These are phyloP conservation scores for Hydraecia micacea DNA, from an alignment of 2,888 invertebrate species.

Conservation along the genomic window DNA sequence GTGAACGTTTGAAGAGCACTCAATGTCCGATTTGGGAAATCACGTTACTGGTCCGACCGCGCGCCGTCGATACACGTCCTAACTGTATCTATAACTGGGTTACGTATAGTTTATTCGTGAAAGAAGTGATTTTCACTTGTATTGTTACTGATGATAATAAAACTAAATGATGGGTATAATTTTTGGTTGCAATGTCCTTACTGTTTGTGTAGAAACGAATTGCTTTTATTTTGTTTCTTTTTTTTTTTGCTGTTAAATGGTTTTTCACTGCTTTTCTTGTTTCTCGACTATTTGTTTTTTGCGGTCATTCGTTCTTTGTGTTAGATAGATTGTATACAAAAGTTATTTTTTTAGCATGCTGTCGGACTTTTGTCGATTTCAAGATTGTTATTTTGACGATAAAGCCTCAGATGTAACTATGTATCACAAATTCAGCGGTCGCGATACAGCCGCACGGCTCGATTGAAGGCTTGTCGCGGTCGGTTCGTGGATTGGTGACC, in stretches of 20 bases:
- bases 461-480: not conserved
- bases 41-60: slow-evolving; percentile 78
- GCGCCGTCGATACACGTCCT: slow-evolving; percentile 62
- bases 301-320: not conserved
- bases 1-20: slow-evolving; percentile 84
- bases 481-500: not conserved
- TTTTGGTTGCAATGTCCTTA: not conserved
- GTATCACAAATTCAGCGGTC: not conserved
- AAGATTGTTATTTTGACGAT: not conserved
- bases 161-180: not conserved
- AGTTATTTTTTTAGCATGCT: not conserved
- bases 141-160: slow-evolving; percentile 3
- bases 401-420: not conserved
- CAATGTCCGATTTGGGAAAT: slow-evolving; percentile 87
- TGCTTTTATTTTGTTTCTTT: not conserved
- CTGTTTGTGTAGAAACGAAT: not conserved
- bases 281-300: not conserved
- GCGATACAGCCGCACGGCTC: not conserved
- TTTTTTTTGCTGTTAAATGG: not conserved
- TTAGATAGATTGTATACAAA: not conserved
- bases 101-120: slow-evolving; percentile 38
- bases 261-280: not conserved
- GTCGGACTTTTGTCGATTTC: not conserved
- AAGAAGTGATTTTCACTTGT: slow-evolving; percentile 12
- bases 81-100: slow-evolving; percentile 23